Evolutionary conservation across 2,888 invertebrate species (phyloP).

Genomic region (Nephrotoma appendiculata): DNA sequence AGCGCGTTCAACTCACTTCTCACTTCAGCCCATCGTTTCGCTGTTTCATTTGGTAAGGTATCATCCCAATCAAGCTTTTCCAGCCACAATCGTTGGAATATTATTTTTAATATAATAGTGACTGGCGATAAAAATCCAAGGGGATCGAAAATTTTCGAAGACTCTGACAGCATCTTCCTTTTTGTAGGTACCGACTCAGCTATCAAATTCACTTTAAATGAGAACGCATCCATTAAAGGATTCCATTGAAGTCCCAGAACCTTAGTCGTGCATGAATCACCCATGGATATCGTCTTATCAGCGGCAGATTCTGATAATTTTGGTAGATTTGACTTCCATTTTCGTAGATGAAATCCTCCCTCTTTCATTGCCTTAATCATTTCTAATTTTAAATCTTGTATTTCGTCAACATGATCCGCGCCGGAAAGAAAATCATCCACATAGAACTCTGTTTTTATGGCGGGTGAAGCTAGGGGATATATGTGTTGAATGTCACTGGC

Average conservation of each 20-base stretch:
- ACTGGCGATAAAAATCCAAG: neutral
- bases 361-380: neutral
- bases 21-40: too few species aligned
- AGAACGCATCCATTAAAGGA: neutral
- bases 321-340: neutral
- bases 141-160: neutral
- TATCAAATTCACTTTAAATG: neutral
- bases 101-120: slow-evolving; percentile 4
- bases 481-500: too few species aligned
- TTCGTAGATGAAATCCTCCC: neutral
- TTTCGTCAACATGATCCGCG: too few species aligned
- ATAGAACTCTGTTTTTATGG: too few species aligned
- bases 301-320: neutral
- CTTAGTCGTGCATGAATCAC: neutral
- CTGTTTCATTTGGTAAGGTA: neutral
- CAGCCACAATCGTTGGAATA: slow-evolving; percentile 5
- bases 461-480: too few species aligned
- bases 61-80: slow-evolving; percentile 6
- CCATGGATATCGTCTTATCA: neutral
- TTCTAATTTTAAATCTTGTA: neutral
- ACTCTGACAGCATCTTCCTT: neutral
- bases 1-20: too few species aligned
- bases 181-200: neutral
- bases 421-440: too few species aligned
- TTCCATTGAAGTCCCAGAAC: neutral